A percentile compares a stretch with the other conserved stretches of the same genome.
phyloP scores from a whole-genome alignment of 2,888 invertebrate genomes.

The Ariolimax columbianus region DNA sequence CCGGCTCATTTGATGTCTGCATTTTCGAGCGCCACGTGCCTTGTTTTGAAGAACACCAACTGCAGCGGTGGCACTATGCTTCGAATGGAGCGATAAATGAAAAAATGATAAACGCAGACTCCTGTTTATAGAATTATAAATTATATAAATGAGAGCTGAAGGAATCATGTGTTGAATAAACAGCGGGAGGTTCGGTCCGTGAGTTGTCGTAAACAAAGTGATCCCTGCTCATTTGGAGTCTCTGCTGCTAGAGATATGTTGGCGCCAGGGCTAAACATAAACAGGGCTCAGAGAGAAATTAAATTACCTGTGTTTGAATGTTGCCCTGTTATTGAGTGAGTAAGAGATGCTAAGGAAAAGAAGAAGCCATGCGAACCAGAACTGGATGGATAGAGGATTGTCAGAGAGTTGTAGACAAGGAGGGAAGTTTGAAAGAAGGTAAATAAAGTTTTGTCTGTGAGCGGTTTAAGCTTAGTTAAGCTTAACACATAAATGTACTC shows the following conservation, averaged over 20 bases:
- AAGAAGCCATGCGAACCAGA: neutral
- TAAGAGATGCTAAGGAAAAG: neutral
- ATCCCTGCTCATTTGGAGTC: neutral
- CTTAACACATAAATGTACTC: too few species aligned
- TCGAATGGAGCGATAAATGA: too few species aligned
- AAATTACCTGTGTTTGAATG: slow-evolving; percentile 10
- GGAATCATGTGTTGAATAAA: slow-evolving; percentile 14
- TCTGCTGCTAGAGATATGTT: neutral
- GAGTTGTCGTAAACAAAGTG: slow-evolving; percentile 3
- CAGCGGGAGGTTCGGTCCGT: neutral
- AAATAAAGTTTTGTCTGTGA: too few species aligned
- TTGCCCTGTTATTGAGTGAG: neutral
- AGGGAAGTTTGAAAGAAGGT: too few species aligned
- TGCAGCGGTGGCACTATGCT: too few species aligned
- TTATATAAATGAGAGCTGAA: neutral
- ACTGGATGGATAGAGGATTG: neutral
- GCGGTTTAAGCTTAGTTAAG: too few species aligned
- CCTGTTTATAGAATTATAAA: neutral
- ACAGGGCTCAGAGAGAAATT: neutral
- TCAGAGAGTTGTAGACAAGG: too few species aligned
- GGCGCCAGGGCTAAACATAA: neutral
- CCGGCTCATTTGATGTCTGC: too few species aligned
- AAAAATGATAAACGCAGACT: too few species aligned
- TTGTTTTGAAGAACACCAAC: too few species aligned
- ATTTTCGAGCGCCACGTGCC: too few species aligned